Evolutionary conservation across 2,888 invertebrate genomes (phyloP), one percentile per base, ranked within the genome.

Genomic region (Oligia strigilis): DNA sequence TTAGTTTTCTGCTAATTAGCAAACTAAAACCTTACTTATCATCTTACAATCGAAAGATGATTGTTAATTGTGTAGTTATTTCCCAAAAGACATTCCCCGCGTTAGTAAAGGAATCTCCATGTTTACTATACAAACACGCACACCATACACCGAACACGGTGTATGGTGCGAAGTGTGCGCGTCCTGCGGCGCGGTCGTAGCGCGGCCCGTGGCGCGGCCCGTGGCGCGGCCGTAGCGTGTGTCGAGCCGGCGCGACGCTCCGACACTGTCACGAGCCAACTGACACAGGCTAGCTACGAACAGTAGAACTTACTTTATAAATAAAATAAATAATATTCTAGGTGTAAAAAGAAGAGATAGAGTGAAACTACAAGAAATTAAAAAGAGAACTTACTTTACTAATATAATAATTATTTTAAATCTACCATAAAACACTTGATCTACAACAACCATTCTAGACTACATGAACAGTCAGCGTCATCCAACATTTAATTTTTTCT

Each of bases 181-280:
- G 80, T 23, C 23, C 36, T 36, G 19, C 78, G 46, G 49, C 60
- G 78, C 58, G 77, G 52, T 55, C n/a, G 23, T 11, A 52, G 36
- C 40, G 67, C 29, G 29, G 13, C 78, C 65, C 79, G 60, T 6
- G 43, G 5, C 9, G 80, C 46, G 77, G 52, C 52, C 43, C n/a
- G 29, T 11, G 77, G 46, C 49, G 78, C 58, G 64, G 40, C 52
- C 43, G 36, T 5, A 78, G 78, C 77, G 65, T 17, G 81, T 79
- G 82, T 65, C 82, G 58, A 72, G 74, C 46, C 13, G 74, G 79
- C 81, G 82, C 82, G 40, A 49, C 74, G 55, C 81, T 46, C 29
- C 64, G 65, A 65, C 82, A 81, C 82, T 74, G 79, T 73, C 79
- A 74, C n/a, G 65, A 74, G 74, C 65, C 49, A 65, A 29, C 55